A percentile compares a stretch with the other conserved stretches of the same genome.
phyloP scores from a whole-genome alignment of 1,140 invertebrate species.

The Hycleus phaleratus region DNA sequence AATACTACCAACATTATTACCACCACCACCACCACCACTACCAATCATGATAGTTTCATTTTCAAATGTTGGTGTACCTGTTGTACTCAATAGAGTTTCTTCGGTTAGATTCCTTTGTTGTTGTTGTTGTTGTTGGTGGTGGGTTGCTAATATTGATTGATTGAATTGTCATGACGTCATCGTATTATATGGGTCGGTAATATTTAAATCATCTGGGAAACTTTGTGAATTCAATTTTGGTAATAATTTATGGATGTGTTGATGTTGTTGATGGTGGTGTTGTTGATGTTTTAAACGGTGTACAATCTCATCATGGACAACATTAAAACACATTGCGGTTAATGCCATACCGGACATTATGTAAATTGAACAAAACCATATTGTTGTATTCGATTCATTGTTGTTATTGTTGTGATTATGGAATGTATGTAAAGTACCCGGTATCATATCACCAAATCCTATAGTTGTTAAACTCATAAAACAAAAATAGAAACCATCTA shows the following conservation, averaged over 20 bases:
- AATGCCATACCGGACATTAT: constrained; percentile 13
- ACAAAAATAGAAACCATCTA: constrained; percentile 91
- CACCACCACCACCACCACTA: too few relatives aligned
- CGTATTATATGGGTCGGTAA: constrained; percentile 46
- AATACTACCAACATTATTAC: too few relatives aligned
- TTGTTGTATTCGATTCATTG: constrained; percentile 53
- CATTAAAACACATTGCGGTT: constrained; percentile 97
- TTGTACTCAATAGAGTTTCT: constrained; percentile 50
- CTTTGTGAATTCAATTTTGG: constrained; percentile 43
- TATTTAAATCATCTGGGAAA: constrained; percentile 48
- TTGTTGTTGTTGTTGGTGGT: neutral
- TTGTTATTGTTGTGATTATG: constrained; percentile 38
- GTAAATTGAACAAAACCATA: constrained; percentile 82
- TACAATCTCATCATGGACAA: constrained; percentile 89
- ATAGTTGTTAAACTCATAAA: constrained; percentile 91
- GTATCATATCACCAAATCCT: constrained; percentile 84
- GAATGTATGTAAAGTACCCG: constrained; percentile 54
- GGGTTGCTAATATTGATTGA: constrained; percentile 6
- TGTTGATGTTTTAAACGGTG: constrained; percentile 61
- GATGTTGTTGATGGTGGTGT: constrained; percentile 1
- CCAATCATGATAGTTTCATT: constrained; percentile 22
- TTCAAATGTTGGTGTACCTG: constrained; percentile 48
- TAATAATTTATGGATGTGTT: constrained; percentile 5
- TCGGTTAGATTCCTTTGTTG: constrained; percentile 58
- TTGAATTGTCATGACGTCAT: constrained; percentile 61